Conservation (phyloP, 2,113 vertebrate genomes). For the Delphinapterus leucas region DNA sequence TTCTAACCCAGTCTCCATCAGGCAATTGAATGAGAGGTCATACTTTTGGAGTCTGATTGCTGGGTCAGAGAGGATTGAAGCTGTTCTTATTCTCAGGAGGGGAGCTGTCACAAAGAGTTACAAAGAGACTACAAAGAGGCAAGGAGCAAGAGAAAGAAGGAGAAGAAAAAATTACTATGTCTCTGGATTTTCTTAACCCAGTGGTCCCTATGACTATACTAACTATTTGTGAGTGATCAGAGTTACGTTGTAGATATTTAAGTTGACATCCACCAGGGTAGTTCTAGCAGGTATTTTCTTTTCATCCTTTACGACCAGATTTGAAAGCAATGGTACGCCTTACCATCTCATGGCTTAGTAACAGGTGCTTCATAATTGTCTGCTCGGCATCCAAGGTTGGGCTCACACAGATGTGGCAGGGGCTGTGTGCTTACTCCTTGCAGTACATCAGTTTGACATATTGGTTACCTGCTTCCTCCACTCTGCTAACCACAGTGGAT, state of each 20-base stretch:
- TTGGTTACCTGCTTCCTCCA: not conserved
- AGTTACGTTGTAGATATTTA: not conserved
- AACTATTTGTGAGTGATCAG: not conserved
- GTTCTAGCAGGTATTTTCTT: not conserved
- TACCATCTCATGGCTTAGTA: not conserved
- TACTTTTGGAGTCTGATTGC: not conserved
- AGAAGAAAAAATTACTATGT: not conserved
- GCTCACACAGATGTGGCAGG: not conserved
- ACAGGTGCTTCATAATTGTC: not conserved
- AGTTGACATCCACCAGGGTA: not conserved
- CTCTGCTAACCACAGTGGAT: not conserved
- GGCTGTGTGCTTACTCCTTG: not conserved
- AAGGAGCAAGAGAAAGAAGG: not conserved
- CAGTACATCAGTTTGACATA: not conserved
- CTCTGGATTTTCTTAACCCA: not conserved
- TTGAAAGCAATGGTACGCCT: not conserved
- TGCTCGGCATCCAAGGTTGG: not conserved
- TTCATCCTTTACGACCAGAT: not conserved
- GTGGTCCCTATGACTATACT: not conserved
- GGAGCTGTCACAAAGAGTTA: not conserved
- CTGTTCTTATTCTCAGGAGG: not conserved
- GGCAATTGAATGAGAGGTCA: not conserved
- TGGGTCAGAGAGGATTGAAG: not conserved
- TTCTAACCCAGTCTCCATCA: not conserved
- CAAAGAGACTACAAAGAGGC: not conserved